Base-by-base conservation (phyloP, 2,113 vertebrate species). In the Syngnathus floridae region DNA sequence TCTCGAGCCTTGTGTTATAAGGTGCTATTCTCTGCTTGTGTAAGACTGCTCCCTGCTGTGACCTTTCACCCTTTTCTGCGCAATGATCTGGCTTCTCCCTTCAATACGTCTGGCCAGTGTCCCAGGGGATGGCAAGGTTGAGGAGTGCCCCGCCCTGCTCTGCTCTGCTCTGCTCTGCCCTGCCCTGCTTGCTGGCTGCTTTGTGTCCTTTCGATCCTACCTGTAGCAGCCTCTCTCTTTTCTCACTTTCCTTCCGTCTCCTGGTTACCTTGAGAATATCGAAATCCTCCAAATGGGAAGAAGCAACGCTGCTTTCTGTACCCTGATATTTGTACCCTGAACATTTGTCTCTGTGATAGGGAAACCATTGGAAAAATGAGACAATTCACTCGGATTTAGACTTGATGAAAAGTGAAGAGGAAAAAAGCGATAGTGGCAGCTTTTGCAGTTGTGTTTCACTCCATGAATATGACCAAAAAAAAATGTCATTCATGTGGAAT, bases 131-230 rank as follows among this genome's bases (percentile, higher is more conserved):
- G 8, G 10, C 22, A 65, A 54, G 66, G 67, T 41, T 40, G 65
- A 78, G 72, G 64, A 60, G 57, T 71, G 59, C 46, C 64, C 61
- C 3, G 26, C 26, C 2, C 26, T 26, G 26, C 26, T 2, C 26
- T 26, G 26, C 26, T 3, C 26, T 31, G 26, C 26, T 0, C 26
- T 31, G 26, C 26, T 3, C 26, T 31, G 3, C 26, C 3, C 26
- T 31, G 26, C 26, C 26, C 26, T 31, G 26, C 26, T 71, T 65
- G 57, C 35, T 14, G 21, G 51, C 63, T 62, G 73, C 72, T 77
- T 78, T 67, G 68, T 66, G 59, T 73, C 69, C 38, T 77, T 76
- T 85, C 81, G 82, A 83, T 84, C 85, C 78, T 64, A 82, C 64
- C 75, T 63, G 35, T 62, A 66, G 74, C 65, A 72, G n/a, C 67